Evolutionary conservation across 2,888 invertebrate genomes (phyloP).

Genomic region (Cheilosia soror): DNA sequence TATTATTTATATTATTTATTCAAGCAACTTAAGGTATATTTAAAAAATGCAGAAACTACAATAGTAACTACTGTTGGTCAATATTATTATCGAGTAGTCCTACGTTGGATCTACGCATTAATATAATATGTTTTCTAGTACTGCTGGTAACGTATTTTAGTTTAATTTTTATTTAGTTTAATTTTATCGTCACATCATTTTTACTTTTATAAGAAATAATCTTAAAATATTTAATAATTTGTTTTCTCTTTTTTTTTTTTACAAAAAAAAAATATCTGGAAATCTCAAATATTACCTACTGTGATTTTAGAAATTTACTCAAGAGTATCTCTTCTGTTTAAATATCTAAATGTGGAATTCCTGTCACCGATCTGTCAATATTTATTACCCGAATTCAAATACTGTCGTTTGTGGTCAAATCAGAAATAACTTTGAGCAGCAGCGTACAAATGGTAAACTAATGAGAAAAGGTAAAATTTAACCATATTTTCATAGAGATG

Average conservation of each 20-base stretch:
- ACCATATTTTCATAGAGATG: not conserved
- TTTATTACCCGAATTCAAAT: constrained; percentile 37
- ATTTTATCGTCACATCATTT: not conserved
- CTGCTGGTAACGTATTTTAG: too few relatives aligned
- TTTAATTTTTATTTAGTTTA: too few relatives aligned
- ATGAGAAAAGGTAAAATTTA: constrained; percentile 27
- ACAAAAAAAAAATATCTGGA: constrained; percentile 15
- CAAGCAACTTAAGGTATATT: too few relatives aligned
- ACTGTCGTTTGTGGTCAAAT: constrained; percentile 29
- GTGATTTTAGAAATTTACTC: constrained; percentile 36
- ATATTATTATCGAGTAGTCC: too few relatives aligned
- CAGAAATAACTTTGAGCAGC: not conserved
- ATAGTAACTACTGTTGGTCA: too few relatives aligned
- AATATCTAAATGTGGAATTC: constrained; percentile 47
- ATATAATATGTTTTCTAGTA: too few relatives aligned
- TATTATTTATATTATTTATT: too few relatives aligned
- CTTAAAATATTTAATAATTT: not conserved
- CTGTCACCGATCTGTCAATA: constrained; percentile 48
- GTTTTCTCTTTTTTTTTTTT: not conserved
- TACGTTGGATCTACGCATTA: too few relatives aligned
- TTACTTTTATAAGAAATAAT: not conserved
- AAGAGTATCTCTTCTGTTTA: constrained; percentile 41
- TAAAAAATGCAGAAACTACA: too few relatives aligned
- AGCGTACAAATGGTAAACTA: not conserved
- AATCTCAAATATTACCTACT: constrained; percentile 13